Evolutionary conservation across 2,113 vertebrate genomes (phyloP).

Genomic region (Stegostoma tigrinum): DNA sequence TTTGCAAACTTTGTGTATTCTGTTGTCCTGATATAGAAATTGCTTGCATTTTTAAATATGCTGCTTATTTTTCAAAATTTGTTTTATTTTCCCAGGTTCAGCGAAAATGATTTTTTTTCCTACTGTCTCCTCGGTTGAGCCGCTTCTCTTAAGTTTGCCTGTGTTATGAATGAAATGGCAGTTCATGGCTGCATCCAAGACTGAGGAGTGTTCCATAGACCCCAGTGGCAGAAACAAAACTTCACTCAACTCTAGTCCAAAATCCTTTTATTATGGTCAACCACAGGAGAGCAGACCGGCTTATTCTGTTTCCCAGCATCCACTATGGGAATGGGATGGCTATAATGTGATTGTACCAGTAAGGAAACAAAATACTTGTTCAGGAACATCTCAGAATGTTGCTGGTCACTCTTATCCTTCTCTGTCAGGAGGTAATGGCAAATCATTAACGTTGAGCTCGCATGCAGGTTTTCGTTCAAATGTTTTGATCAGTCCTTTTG

Average conservation of each 20-base stretch:
- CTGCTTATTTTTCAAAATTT: background rate
- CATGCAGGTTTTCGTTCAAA: conserved; percentile 43
- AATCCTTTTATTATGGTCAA: conserved; percentile 41
- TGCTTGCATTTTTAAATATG: background rate
- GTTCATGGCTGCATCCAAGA: conserved; percentile 59
- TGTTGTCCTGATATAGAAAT: background rate
- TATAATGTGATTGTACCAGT: conserved; percentile 48
- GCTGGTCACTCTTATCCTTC: conserved; percentile 47
- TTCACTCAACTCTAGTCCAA: conserved; percentile 27
- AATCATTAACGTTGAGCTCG: conserved; percentile 25
- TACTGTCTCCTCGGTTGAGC: too few relatives aligned
- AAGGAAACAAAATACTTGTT: conserved; percentile 43
- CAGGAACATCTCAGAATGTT: conserved; percentile 49
- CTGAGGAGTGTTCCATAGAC: conserved; percentile 45
- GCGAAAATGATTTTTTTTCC: background rate
- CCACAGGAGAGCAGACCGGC: conserved; percentile 42
- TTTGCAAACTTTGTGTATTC: background rate
- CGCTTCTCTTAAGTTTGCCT: conserved; percentile 37
- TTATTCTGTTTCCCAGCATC: conserved; percentile 45
- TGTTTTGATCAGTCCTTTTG: conserved; percentile 41
- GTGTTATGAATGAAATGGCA: conserved; percentile 51
- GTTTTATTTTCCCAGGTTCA: background rate
- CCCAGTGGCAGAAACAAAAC: conserved; percentile 43
- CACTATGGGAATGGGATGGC: conserved; percentile 50
- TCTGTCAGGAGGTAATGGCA: conserved; percentile 43